Conservation (phyloP, 1,140 invertebrate genomes). For the Chelonus insularis region DNA sequence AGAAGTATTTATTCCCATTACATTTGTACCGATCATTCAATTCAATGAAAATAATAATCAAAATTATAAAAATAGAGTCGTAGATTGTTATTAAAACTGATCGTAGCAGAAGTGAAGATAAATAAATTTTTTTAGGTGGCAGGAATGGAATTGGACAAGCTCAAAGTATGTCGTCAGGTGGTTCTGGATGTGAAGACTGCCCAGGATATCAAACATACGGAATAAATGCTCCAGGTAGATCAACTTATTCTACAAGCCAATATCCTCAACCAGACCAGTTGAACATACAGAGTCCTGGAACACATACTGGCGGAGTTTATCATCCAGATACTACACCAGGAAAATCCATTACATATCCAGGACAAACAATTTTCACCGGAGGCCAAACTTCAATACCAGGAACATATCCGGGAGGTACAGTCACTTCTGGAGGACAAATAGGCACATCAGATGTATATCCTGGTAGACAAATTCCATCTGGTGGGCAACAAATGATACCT, state of each 20-base stretch:
- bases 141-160: conserved; percentile 79
- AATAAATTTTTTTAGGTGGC: conserved; percentile 60
- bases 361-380: conserved; percentile 11
- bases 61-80: too few relatives aligned
- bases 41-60: too few relatives aligned
- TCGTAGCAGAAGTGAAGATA: not conserved
- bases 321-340: not conserved
- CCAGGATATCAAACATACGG: conserved; percentile 34
- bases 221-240: not conserved
- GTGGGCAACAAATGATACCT: too few relatives aligned
- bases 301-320: too few relatives aligned
- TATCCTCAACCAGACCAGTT: too few relatives aligned
- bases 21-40: too few relatives aligned
- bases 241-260: too few relatives aligned
- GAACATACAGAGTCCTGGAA: too few relatives aligned
- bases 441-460: conserved; percentile 25
- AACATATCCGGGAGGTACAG: conserved; percentile 12
- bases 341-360: conserved; percentile 22
- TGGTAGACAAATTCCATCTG: not conserved
- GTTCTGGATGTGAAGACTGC: conserved; percentile 55
- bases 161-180: conserved; percentile 67
- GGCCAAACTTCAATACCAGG: not conserved
- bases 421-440: not conserved
- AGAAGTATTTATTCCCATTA: too few relatives aligned
- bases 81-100: not conserved